A percentile compares a stretch with the other conserved stretches of the same genome.
Evolutionary conservation across 2,888 invertebrate genomes (phyloP).

Genomic region (Gari tellinella): DNA sequence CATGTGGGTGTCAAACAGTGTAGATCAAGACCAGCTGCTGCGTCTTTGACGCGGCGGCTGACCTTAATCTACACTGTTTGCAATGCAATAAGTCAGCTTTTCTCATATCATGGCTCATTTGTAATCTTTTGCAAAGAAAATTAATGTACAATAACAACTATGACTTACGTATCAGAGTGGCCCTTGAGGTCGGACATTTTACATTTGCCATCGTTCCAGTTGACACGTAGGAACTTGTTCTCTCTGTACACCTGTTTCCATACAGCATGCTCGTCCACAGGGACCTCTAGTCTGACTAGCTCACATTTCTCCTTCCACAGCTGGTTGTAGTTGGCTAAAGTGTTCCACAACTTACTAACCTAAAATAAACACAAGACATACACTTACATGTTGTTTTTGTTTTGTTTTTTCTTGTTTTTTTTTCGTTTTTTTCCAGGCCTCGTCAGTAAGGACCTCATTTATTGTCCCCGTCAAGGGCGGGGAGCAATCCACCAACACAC

Average conservation of each 20-base stretch:
- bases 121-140: too few species aligned
- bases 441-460: too few species aligned
- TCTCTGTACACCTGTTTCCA: constrained; percentile 80
- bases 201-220: constrained; percentile 79
- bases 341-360: constrained; percentile 77
- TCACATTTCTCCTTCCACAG: constrained; percentile 79
- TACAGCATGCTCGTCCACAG: constrained; percentile 65
- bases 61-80: too few species aligned
- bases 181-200: constrained; percentile 75
- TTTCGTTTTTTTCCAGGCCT: too few species aligned
- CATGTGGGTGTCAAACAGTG: too few species aligned
- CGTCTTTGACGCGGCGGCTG: too few species aligned
- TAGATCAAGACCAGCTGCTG: too few species aligned
- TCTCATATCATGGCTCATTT: too few species aligned
- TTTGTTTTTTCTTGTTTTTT: neutral
- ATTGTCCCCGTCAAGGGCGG: neutral
- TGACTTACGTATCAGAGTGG: constrained; percentile 76
- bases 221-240: constrained; percentile 71
- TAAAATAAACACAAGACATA: constrained; percentile 22
- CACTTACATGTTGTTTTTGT: neutral
- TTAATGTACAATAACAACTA: too few species aligned
- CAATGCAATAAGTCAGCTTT: too few species aligned
- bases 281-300: constrained; percentile 71
- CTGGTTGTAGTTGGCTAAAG: constrained; percentile 74
- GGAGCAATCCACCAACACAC: neutral